A percentile compares a stretch with the other conserved stretches of the same genome.
phyloP scores from a whole-genome alignment of 1,140 invertebrate species.

The Hydropsyche tenuis region DNA sequence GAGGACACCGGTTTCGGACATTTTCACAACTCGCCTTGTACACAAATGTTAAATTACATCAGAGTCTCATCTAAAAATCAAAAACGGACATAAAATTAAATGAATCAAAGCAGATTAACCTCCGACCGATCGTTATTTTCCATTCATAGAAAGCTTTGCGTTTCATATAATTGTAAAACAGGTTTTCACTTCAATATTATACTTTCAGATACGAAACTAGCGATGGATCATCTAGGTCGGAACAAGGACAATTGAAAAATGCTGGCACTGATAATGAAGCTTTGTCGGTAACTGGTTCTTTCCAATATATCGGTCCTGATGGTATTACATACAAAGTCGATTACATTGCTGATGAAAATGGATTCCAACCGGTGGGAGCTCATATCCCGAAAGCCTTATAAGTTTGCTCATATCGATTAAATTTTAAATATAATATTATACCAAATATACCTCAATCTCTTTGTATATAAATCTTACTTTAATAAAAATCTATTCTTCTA shows the following conservation, averaged over 20 bases:
- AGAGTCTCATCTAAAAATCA: too few species aligned
- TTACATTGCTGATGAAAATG: conserved; percentile 64
- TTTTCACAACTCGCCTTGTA: too few species aligned
- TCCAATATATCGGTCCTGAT: conserved; percentile 69
- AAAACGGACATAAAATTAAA: too few species aligned
- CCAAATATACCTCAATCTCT: neutral
- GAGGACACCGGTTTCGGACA: too few species aligned
- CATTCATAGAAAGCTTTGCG: too few species aligned
- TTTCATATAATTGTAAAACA: too few species aligned
- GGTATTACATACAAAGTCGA: conserved; percentile 72
- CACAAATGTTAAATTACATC: too few species aligned
- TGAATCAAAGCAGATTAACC: too few species aligned
- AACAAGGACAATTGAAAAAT: conserved; percentile 65
- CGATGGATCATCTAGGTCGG: conserved; percentile 65
- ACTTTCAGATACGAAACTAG: conserved; percentile 65
- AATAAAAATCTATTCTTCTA: too few species aligned
- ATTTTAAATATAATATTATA: conserved; percentile 6
- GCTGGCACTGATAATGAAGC: conserved; percentile 67
- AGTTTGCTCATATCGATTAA: neutral
- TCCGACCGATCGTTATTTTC: too few species aligned
- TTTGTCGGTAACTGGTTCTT: conserved; percentile 66
- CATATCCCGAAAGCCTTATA: conserved; percentile 63
- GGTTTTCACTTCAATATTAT: neutral
- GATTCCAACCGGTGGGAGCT: conserved; percentile 69
- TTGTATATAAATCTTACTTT: conserved; percentile 12